These are phyloP conservation scores for Anseranas semipalmata DNA, from an alignment of 2,113 vertebrate species.

Conservation along the genomic window DNA sequence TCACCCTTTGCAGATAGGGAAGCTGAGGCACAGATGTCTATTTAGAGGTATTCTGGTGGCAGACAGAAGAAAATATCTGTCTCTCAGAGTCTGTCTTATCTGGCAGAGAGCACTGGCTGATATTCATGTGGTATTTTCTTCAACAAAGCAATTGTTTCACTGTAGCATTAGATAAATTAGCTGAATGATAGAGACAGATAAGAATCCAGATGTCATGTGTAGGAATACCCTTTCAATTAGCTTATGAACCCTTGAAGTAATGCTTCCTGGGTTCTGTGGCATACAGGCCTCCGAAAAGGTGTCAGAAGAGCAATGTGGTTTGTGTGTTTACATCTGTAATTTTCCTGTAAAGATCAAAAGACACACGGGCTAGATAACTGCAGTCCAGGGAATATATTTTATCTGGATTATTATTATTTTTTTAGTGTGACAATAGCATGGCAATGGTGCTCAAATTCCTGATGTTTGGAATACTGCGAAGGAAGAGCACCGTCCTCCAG, in stretches of 20 bases:
- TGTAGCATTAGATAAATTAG: slow-evolving; percentile 40
- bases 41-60: neutral
- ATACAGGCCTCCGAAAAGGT: neutral
- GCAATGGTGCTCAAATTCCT: neutral
- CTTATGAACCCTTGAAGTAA: neutral
- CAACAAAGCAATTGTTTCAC: slow-evolving; percentile 15
- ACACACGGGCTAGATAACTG: neutral
- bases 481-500: neutral
- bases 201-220: slow-evolving; percentile 19
- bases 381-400: neutral
- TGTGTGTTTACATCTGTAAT: neutral
- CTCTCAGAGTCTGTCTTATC: neutral
- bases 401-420: neutral
- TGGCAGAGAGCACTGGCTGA: neutral
- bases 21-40: slow-evolving; percentile 45
- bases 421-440: neutral
- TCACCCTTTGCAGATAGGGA: neutral
- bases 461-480: neutral
- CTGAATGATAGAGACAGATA: slow-evolving; percentile 4
- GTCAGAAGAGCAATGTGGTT: neutral
- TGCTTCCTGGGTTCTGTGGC: neutral
- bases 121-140: slow-evolving; percentile 22
- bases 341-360: neutral
- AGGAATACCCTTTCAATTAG: neutral
- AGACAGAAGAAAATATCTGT: neutral